Base-by-base conservation (phyloP, 1,140 invertebrate species). In the Palaemon carinicauda region DNA sequence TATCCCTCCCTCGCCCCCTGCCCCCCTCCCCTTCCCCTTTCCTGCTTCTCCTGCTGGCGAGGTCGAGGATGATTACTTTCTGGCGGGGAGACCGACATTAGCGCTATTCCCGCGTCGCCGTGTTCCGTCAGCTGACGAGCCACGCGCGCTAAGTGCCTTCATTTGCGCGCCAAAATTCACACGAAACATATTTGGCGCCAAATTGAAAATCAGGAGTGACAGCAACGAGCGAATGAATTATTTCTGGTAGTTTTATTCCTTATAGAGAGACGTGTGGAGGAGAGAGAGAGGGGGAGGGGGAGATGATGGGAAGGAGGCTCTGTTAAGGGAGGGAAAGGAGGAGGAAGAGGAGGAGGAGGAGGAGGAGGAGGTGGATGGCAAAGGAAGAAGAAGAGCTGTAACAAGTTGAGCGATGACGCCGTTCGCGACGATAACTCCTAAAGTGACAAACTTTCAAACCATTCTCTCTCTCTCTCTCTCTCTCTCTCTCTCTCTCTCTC, bases 151-250 rank as follows among this genome's bases (percentile, higher is more conserved):
- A 87, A 87, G 86, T 87, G 86, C 86, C 86, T 87, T 87, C 86
- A 87, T 87, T 87, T 87, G 73, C 24, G 80, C 80, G 80, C 86
- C 86, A 87, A 82, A 87, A 87, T 87, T 87, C 86, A 80, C 80
- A 60, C 80, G 80, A 65, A 87, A 87, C 86, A 81, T 87, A 87
- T 87, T 87, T 87, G 86, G 80, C 86, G 71, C 54, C 73, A 77
- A 82, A 87, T 87, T 82, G 86, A 87, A 87, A 87, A 87, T 87
- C 80, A 87, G 31, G 54, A 75, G 53, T 87, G 86, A 87, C 86
- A 87, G 86, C 80, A 60, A 87, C 80, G 86, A 82, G 69, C 29
- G 82, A 77, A 82, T 82, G 79, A 87, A 87, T 87, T 87, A 81
- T 87, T 87, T 87, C 79, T 74, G 60, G 69, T 74, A 87, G 69